These are phyloP conservation scores for Lycophotia porphyrea DNA, from an alignment of 2,888 invertebrate species.

Conservation along the genomic window DNA sequence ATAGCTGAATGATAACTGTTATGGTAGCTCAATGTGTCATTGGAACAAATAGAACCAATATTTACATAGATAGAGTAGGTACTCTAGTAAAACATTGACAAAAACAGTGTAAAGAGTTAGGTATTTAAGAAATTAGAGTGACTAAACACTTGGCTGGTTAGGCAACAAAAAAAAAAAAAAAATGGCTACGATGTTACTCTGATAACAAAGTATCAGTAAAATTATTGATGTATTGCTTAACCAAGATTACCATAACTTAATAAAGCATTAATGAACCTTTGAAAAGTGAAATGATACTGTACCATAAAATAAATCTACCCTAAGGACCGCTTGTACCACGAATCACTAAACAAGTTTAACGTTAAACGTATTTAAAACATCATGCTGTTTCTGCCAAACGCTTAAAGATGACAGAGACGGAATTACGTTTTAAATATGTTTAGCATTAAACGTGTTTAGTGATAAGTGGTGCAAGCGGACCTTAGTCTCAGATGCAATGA, in stretches of 20 bases:
- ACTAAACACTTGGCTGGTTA: neutral
- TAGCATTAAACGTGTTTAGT: no score
- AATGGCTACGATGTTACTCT: neutral
- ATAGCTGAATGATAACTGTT: neutral
- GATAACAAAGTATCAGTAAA: neutral
- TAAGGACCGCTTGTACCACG: no score
- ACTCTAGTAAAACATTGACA: neutral
- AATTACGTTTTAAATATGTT: no score
- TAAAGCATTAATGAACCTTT: neutral
- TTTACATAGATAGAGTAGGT: neutral
- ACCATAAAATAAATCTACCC: neutral
- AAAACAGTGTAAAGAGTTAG: neutral
- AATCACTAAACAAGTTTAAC: no score
- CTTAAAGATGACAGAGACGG: no score
- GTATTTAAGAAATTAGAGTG: neutral
- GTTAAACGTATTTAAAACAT: no score
- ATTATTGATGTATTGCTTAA: neutral
- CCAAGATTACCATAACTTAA: neutral
- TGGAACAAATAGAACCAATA: slow-evolving; percentile 1
- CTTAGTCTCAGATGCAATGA: neutral
- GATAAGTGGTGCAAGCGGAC: no score
- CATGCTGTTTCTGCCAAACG: no score
- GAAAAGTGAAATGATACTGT: neutral
- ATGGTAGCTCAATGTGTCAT: neutral
- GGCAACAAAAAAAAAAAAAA: no score